These are phyloP conservation scores for Amblyopsis rosae DNA, from an alignment of 2,113 vertebrate species.

Conservation along the genomic window DNA sequence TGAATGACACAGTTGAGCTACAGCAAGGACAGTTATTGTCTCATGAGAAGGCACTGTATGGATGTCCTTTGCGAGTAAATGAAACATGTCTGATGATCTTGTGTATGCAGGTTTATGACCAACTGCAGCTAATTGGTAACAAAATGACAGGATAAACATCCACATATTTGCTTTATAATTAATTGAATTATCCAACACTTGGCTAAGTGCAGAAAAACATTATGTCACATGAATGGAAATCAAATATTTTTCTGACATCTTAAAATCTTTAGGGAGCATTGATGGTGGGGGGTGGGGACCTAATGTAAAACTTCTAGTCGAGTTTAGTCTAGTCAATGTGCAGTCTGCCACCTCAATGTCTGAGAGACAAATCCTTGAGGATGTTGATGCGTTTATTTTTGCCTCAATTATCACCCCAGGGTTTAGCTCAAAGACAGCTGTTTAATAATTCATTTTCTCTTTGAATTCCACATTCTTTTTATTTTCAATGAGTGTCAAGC, in stretches of 20 bases:
- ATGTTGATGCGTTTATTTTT: conserved; percentile 64
- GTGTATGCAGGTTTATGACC: conserved; percentile 17
- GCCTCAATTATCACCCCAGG: conserved; percentile 55
- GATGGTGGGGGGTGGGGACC: neutral
- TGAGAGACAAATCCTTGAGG: conserved; percentile 51
- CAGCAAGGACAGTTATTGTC: conserved; percentile 25
- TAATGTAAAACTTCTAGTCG: conserved; percentile 18
- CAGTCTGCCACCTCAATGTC: conserved; percentile 44
- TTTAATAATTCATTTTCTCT: conserved; percentile 69
- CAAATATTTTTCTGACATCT: conserved; percentile 17
- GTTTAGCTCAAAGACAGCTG: conserved; percentile 59
- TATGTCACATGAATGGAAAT: conserved; percentile 15
- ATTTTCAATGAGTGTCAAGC: conserved; percentile 21
- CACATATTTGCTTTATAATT: conserved; percentile 24
- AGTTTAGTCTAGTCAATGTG: conserved; percentile 29
- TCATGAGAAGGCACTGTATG: conserved; percentile 37
- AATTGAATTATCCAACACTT: conserved; percentile 37
- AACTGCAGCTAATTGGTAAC: conserved; percentile 29
- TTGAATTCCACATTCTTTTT: conserved; percentile 40
- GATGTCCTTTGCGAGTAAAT: conserved; percentile 6
- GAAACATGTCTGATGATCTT: conserved; percentile 1
- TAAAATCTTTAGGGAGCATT: conserved; percentile 13
- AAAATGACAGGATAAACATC: conserved; percentile 25
- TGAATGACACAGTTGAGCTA: conserved; percentile 44
- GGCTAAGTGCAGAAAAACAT: conserved; percentile 7